phyloP scores from a whole-genome alignment of 2,113 vertebrate species.

The Manacus vitellinus region DNA sequence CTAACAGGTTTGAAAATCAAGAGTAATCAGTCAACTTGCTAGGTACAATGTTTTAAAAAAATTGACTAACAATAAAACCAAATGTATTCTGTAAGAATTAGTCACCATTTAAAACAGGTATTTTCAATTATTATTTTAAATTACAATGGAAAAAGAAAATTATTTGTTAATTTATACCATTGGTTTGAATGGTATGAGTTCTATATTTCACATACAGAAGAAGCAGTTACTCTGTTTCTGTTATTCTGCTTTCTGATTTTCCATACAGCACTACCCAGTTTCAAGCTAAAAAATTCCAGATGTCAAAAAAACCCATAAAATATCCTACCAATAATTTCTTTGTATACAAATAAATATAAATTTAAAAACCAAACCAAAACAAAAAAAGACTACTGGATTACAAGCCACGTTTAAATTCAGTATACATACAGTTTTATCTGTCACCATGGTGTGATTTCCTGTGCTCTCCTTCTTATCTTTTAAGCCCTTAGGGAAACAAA shows the following conservation, averaged over 20 bases:
- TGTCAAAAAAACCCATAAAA: background rate
- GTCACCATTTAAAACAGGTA: background rate
- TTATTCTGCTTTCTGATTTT: background rate
- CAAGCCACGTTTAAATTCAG: background rate
- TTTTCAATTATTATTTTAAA: background rate
- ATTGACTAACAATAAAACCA: background rate
- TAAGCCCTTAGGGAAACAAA: background rate
- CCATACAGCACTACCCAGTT: background rate
- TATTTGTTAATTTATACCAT: background rate
- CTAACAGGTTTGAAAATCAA: background rate
- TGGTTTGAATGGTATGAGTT: background rate
- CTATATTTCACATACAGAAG: background rate
- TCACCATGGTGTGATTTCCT: conserved; percentile 61
- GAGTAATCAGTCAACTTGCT: background rate
- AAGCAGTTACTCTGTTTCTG: background rate
- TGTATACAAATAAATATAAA: background rate
- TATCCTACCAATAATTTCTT: background rate
- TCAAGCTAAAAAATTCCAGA: background rate
- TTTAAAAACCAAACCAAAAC: background rate
- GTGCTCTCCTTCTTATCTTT: conserved; percentile 73
- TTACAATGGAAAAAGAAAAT: background rate
- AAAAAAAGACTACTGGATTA: background rate
- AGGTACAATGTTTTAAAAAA: background rate
- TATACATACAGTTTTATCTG: conserved; percentile 75
- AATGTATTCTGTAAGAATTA: background rate